Evolutionary conservation across 1,140 invertebrate species (phyloP).

Genomic region (Drosophila elegans): DNA sequence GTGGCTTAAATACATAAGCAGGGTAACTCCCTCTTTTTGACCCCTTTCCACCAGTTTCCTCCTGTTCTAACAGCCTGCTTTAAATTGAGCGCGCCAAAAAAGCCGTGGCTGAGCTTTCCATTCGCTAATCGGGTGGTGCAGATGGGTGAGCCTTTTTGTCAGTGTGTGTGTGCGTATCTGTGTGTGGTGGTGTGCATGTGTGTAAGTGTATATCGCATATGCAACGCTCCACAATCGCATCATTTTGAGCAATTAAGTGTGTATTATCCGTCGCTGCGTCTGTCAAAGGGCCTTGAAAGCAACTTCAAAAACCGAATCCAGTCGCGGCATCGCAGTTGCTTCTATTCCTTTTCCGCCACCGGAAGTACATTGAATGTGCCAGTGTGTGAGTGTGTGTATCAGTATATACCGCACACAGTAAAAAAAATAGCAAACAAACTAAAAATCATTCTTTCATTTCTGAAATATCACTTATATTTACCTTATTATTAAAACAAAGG

Average conservation of each 20-base stretch:
- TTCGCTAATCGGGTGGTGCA: constrained; percentile 42
- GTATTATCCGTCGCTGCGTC: constrained; percentile 77
- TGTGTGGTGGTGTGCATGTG: constrained; percentile 19
- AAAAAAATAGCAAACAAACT: not conserved
- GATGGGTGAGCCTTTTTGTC: constrained; percentile 7
- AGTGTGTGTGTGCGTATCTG: constrained; percentile 22
- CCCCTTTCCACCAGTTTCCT: not conserved
- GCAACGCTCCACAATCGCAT: constrained; percentile 72
- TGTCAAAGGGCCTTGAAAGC: constrained; percentile 75
- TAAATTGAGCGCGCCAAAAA: constrained; percentile 59
- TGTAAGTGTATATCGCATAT: constrained; percentile 51
- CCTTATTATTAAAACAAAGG: no score
- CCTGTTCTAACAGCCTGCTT: constrained; percentile 15
- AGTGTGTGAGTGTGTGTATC: constrained; percentile 25
- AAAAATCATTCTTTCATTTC: no score
- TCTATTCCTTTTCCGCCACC: constrained; percentile 68
- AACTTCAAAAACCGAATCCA: constrained; percentile 45
- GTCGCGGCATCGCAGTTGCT: constrained; percentile 14
- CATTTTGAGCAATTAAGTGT: constrained; percentile 82
- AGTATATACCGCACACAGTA: constrained; percentile 26
- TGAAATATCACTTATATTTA: no score
- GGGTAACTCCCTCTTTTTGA: constrained; percentile 25
- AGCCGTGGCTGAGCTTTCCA: constrained; percentile 42
- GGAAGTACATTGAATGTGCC: constrained; percentile 73
- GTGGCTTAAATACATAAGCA: constrained; percentile 65